These are phyloP conservation scores for Urosaurus nigricauda DNA, from an alignment of 2,797 vertebrate genomes.

Conservation along the genomic window DNA sequence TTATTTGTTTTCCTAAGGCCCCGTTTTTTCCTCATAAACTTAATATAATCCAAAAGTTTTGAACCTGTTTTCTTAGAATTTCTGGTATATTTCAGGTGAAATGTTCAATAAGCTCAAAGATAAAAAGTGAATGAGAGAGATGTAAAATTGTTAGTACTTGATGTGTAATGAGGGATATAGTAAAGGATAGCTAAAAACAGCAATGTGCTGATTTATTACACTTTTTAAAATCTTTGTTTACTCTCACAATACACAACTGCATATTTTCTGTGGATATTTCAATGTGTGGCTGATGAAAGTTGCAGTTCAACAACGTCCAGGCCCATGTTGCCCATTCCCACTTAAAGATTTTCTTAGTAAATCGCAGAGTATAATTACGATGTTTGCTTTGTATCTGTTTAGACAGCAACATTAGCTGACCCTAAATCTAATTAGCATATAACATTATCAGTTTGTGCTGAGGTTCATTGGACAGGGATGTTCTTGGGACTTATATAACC, in stretches of 20 bases:
- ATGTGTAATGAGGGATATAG: slow-evolving; percentile 11
- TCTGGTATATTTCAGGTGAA: neutral
- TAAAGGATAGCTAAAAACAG: neutral
- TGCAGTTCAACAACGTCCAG: too few relatives aligned
- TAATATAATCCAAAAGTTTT: slow-evolving; percentile 27
- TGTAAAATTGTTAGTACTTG: neutral
- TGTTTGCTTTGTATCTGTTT: too few relatives aligned
- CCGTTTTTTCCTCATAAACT: neutral
- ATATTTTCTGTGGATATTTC: slow-evolving; percentile 26
- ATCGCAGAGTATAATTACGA: too few relatives aligned
- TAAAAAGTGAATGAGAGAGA: slow-evolving; percentile 17
- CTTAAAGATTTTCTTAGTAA: too few relatives aligned
- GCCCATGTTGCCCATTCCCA: too few relatives aligned
- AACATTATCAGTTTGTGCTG: too few relatives aligned
- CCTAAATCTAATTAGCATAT: too few relatives aligned
- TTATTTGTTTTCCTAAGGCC: neutral
- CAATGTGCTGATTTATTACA: slow-evolving; percentile 25
- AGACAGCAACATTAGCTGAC: too few relatives aligned
- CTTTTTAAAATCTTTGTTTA: slow-evolving; percentile 7
- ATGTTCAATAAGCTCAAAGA: slow-evolving; percentile 30
- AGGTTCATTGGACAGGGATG: too few relatives aligned
- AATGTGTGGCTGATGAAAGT: neutral
- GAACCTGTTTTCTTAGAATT: neutral
- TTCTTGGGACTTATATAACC: too few relatives aligned
- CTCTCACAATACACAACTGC: slow-evolving; percentile 11